Evolutionary conservation across 1,140 invertebrate species (phyloP), one percentile per base, ranked within the genome.

Genomic region (Drosophila tsacasi): DNA sequence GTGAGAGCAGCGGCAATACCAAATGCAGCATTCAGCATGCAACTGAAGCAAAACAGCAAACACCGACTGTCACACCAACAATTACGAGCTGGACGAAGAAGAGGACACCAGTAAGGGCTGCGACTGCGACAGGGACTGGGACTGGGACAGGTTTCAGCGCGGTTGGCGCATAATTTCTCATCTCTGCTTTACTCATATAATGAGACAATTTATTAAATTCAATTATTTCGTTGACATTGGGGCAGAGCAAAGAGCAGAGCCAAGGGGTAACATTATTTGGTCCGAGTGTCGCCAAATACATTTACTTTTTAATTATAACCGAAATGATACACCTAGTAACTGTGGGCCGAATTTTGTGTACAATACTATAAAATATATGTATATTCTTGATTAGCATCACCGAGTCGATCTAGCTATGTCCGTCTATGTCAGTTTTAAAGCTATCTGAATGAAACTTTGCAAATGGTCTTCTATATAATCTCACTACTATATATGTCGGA

Each of bases 201-300:
- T 89, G 84, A 89, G 84, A 83, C 84, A 83, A 87, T 89, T 87
- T 89, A 89, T 90, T 89, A 82, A 84, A 90, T 90, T 89, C 85
- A 89, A 90, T 90, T 90, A 89, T 78, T 84, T 75, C 76, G 83
- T 67, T 89, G 84, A 89, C 84, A 89, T 73, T 81, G 65, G 62
- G 60, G 47, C 57, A 65, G 42, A 49, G 47, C 47, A 49, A 49
- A 21, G 57, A 32, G 47, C 62, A n/a, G 15, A 21, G 13, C 44
- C 60, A 54, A 17, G 21, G 40, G 32, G 67, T 35, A 23, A 27
- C 39, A 46, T 66, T 52, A 50, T 21, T 17, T 25, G 21, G 15
- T 37, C 27, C 47, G 42, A 9, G 0, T 15, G 15, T 32, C 52
- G 27, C 52, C 17, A 55, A 55, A 21, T 39, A 39, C 15, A n/a